Base-by-base conservation (phyloP, 1,140 invertebrate genomes). In the Reticulitermes speratus region DNA sequence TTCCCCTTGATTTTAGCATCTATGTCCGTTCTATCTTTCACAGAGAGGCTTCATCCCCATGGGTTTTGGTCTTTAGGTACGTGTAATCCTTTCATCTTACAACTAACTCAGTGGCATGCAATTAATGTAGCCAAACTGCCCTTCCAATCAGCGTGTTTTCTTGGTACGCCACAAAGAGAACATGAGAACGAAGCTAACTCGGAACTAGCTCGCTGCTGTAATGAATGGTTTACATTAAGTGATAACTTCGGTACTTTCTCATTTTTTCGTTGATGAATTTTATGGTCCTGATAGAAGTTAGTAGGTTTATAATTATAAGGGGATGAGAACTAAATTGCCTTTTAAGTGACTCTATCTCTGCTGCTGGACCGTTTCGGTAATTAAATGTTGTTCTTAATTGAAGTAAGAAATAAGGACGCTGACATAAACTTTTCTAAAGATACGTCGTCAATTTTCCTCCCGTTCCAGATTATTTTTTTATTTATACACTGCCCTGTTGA, bases 311-410 rank as follows among this genome's bases (percentile, higher is more conserved):
- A 75, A 75, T 75, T 75, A 75, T 25, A 75, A 75, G n/a, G 8
- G 65, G 65, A 75, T 75, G n/a, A 30, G n/a, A n/a, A 75, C n/a
- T 25, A 75, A 75, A 75, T 75, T 75, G 65, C 65, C n/a, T 30
- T 75, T 75, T 75, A 75, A 75, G 65, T 1, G 25, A 75, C 65
- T 75, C 25, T 30, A 25, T 75, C n/a, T 16, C 65, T 75, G n/a
- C 65, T 75, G n/a, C 25, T 25, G 65, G 14, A 30, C 25, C n/a
- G 9, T 30, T 75, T 8, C 5, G n/a, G 65, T 75, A 75, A 75
- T 75, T 75, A 75, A 30, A 30, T n/a, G 25, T 75, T 75, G n/a
- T 1, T 75, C 65, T 8, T 75, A n/a, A 75, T 30, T 75, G n/a
- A 75, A 30, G n/a, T 30, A 30, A 30, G n/a, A 75, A 30, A 30